phyloP scores from a whole-genome alignment of 1,140 invertebrate species.

The Atopsyche davidsoni region DNA sequence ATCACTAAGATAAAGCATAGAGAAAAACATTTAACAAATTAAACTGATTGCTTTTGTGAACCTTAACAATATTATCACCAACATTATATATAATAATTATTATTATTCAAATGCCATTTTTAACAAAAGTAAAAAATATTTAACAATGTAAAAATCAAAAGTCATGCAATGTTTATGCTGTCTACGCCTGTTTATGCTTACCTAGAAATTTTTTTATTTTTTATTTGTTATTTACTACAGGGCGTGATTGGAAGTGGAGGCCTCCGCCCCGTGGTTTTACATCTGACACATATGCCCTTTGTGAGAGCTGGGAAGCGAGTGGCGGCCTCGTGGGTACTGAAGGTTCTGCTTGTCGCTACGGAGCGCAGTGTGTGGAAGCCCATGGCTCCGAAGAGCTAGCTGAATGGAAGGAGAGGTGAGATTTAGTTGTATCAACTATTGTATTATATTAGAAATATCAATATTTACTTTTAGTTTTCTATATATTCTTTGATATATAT shows the following conservation, averaged over 20 bases:
- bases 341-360: slow-evolving; percentile 55
- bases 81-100: background rate
- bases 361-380: slow-evolving; percentile 68
- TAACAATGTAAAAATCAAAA: background rate
- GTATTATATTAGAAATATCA: no score
- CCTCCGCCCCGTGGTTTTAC: slow-evolving; percentile 61
- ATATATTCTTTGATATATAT: background rate
- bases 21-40: background rate
- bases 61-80: background rate
- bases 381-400: slow-evolving; percentile 65
- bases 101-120: background rate
- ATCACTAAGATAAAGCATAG: background rate
- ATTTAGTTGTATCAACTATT: no score
- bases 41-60: background rate
- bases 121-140: background rate
- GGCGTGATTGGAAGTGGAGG: slow-evolving; percentile 63
- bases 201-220: no score
- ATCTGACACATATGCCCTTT: slow-evolving; percentile 51
- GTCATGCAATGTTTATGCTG: no score
- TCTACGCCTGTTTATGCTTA: no score
- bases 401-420: slow-evolving; percentile 64
- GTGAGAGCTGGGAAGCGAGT: slow-evolving; percentile 48
- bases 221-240: slow-evolving; percentile 24
- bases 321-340: slow-evolving; percentile 16
- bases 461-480: slow-evolving; percentile 7